Conservation (phyloP, 2,797 vertebrate genomes). For the Esox masquinongy region DNA sequence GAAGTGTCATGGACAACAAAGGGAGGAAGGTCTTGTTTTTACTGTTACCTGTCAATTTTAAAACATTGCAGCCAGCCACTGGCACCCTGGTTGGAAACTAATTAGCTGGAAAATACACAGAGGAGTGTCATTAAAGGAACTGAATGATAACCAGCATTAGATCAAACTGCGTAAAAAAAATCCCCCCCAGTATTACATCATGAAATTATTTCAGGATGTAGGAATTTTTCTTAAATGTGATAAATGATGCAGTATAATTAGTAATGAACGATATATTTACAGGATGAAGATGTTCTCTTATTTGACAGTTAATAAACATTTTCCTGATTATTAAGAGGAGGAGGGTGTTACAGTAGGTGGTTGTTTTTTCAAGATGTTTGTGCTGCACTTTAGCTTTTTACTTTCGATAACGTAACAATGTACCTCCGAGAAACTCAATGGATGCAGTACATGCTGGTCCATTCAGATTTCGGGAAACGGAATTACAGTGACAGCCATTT, state of each 20-base stretch:
- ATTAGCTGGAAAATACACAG: conserved; percentile 72
- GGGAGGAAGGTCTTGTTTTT: conserved; percentile 68
- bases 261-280: conserved; percentile 61
- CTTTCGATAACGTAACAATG: not conserved
- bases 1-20: conserved; percentile 51
- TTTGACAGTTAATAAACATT: conserved; percentile 57
- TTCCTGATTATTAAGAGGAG: conserved; percentile 41
- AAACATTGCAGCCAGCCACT: conserved; percentile 38
- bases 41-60: conserved; percentile 76
- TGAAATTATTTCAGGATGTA: conserved; percentile 66
- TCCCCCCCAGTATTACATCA: conserved; percentile 46
- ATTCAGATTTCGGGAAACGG: not conserved
- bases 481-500: too few relatives aligned
- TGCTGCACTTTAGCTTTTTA: not conserved
- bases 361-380: not conserved
- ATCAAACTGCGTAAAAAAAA: conserved; percentile 65
- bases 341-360: conserved; percentile 26
- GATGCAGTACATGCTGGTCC: not conserved
- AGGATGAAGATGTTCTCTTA: conserved; percentile 57
- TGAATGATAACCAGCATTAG: conserved; percentile 71
- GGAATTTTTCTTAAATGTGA: conserved; percentile 67
- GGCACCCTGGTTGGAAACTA: conserved; percentile 64
- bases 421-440: not conserved
- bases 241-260: conserved; percentile 59
- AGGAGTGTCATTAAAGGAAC: conserved; percentile 67